Conservation (phyloP, 2,888 invertebrate species). For the Sesia bembeciformis region DNA sequence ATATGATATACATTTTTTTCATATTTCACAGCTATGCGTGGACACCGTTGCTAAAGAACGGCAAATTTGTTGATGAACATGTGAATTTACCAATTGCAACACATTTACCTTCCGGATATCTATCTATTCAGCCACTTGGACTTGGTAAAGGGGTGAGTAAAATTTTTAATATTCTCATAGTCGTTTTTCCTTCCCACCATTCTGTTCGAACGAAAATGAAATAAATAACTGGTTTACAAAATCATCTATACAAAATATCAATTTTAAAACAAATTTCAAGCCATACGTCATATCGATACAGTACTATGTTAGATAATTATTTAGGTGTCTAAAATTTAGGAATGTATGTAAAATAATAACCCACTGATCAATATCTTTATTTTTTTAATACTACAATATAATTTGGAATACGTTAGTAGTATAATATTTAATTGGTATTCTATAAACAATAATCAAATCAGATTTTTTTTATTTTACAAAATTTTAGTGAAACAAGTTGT, state of each 20-base stretch:
- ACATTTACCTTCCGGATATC: constrained; percentile 90
- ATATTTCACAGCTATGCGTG: constrained; percentile 81
- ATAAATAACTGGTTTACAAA: background rate
- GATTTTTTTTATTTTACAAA: too few relatives aligned
- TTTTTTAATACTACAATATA: too few relatives aligned
- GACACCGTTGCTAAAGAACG: constrained; percentile 88
- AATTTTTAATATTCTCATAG: background rate
- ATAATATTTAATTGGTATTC: too few relatives aligned
- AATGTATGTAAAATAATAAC: too few relatives aligned
- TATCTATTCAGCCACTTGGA: constrained; percentile 91
- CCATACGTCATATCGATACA: background rate
- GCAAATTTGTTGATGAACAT: constrained; percentile 88
- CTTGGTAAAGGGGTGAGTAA: constrained; percentile 89
- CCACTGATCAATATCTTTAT: too few relatives aligned
- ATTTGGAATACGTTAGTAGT: too few relatives aligned
- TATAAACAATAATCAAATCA: too few relatives aligned
- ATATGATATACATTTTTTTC: too few relatives aligned
- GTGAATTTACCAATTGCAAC: constrained; percentile 90
- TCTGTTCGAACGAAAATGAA: background rate
- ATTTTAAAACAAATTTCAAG: background rate
- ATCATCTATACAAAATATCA: background rate
- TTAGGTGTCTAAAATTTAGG: too few relatives aligned
- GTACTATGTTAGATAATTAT: background rate
- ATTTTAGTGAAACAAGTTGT: too few relatives aligned
- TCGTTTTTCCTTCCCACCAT: too few relatives aligned